Conservation (phyloP, 2,113 vertebrate species). For the Psephotus haematonotus region DNA sequence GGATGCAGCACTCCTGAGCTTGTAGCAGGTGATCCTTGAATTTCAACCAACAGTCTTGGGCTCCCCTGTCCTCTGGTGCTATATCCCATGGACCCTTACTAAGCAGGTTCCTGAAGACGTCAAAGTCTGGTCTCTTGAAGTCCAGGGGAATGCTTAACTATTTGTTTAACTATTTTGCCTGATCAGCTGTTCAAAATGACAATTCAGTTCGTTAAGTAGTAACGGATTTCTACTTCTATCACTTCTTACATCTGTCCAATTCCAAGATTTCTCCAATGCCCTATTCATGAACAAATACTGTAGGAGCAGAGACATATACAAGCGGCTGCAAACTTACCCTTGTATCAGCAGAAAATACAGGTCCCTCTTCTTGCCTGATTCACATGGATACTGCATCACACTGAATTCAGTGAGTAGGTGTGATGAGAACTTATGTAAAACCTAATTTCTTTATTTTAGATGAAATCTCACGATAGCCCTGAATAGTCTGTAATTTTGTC, state of each 20-base stretch:
- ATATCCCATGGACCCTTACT: too few species aligned
- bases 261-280: not conserved
- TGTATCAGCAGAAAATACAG: rapidly evolving
- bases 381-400: rapidly evolving
- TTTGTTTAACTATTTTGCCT: not conserved
- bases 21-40: too few species aligned
- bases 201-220: not conserved
- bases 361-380: not conserved
- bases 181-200: not conserved
- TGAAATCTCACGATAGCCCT: not conserved
- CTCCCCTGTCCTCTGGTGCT: too few species aligned
- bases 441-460: not conserved
- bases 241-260: not conserved
- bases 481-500: not conserved
- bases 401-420: rapidly evolving
- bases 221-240: not conserved
- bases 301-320: not conserved
- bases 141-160: too few species aligned
- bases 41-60: too few species aligned
- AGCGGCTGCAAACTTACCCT: not conserved
- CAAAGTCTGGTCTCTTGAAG: too few species aligned
- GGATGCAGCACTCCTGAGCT: too few species aligned
- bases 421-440: not conserved
- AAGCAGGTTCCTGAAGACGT: too few species aligned
- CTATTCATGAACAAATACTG: not conserved